Conservation (phyloP, 2,797 vertebrate genomes). For the Coregonus sp. region DNA sequence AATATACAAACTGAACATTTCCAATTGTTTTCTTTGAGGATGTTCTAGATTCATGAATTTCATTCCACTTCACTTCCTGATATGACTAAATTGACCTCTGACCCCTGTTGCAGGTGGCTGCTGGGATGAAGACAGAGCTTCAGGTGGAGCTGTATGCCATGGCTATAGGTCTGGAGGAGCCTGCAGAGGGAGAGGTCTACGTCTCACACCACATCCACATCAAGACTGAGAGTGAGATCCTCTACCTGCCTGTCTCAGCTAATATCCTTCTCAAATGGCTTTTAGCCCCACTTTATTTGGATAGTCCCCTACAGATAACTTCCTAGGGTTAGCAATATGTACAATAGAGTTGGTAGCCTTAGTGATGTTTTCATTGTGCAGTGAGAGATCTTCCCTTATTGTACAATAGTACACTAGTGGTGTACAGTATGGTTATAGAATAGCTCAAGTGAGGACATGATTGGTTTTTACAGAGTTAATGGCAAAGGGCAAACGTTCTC, state of each 20-base stretch:
- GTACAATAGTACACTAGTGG: no score
- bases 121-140: conserved; percentile 82
- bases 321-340: no score
- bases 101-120: conserved; percentile 77
- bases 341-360: no score
- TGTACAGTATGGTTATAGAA: no score
- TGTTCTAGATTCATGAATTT: background rate
- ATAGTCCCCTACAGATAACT: no score
- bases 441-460: no score
- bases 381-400: no score
- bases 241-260: conserved; percentile 85
- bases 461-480: no score
- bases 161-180: conserved; percentile 50
- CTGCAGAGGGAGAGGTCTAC: conserved; percentile 26
- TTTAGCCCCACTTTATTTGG: background rate
- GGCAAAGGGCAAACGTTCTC: background rate
- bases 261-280: conserved; percentile 82
- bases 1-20: background rate
- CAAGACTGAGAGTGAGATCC: conserved; percentile 79
- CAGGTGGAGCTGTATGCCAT: conserved; percentile 81
- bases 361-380: no score
- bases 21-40: background rate
- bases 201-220: conserved; percentile 80
- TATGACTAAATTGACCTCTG: background rate
- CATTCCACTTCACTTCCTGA: background rate